Conservation (phyloP, 2,113 vertebrate species). For the Rhinoptilus africanus region DNA sequence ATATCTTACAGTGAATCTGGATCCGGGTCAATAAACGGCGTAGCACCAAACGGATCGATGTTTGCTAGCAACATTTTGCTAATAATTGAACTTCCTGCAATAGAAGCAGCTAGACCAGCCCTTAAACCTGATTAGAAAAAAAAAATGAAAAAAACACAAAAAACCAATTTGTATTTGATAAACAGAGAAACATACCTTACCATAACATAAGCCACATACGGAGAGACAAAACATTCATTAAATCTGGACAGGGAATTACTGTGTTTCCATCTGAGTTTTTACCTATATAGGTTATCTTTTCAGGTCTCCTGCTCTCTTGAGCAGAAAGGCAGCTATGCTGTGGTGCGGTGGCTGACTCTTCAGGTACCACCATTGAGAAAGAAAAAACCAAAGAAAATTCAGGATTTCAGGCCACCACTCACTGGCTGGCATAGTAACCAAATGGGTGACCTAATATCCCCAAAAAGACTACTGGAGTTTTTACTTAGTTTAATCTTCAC, state of each 20-base stretch:
- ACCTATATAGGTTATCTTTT: background rate
- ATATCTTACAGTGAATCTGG: slow-evolving; percentile 91
- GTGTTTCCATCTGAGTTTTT: background rate
- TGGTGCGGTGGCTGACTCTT: background rate
- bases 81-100: slow-evolving; percentile 98
- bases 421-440: background rate
- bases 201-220: background rate
- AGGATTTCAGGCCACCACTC: background rate
- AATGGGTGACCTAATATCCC: background rate
- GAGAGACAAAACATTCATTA: background rate
- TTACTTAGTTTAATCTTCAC: background rate
- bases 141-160: background rate
- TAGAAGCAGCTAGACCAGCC: slow-evolving; percentile 94
- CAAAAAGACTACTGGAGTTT: background rate
- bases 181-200: background rate
- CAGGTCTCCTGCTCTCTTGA: background rate
- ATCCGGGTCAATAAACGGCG: slow-evolving; percentile 95
- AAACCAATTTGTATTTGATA: background rate
- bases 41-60: slow-evolving; percentile 95
- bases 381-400: background rate
- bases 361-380: background rate
- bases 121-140: slow-evolving; percentile 80
- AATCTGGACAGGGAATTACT: background rate
- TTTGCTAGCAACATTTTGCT: slow-evolving; percentile 99
- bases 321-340: background rate